Base-by-base conservation (phyloP, 2,888 invertebrate genomes). In the Acanthopleura granulata region DNA sequence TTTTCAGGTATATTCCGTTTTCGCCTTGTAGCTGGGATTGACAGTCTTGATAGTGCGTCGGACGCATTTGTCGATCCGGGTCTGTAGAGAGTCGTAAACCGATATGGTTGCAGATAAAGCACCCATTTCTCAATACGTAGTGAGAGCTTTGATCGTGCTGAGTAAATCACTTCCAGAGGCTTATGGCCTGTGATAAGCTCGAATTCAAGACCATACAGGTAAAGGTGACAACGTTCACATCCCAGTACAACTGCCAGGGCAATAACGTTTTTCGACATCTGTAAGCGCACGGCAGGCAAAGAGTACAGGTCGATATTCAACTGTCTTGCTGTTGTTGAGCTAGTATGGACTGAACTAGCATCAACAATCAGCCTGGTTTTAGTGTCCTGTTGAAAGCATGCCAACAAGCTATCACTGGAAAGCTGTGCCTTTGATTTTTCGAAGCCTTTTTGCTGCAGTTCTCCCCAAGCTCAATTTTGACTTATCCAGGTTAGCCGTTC, bases 41-140 rank as follows among this genome's bases (percentile, higher is more conserved):
- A 22, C 14, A 66, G 14, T 25, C 66, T 66, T 3, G 66, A 66
- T 66, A 66, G 14, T 27, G 14, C 66, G 29, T 66, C 66, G 6
- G 66, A 9, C 6, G 25, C 14, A 25, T 66, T 66, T 6, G 66
- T 27, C 14, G 18, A 6, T 16, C 57, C 57, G 1, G 57, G 18
- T 57, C 18, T 6, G 22, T 25, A 66, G 4, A 22, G 4, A 27
- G 14, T 27, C 22, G 1, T 66, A 6, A 66, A 66, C 25, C 12
- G 6, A 27, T 66, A 66, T 6, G 66, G 66, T 25, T 66, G 66
- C 25, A 66, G 25, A 6, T 27, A 6, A 1, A 66, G 14, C 25
- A 66, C 66, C 66, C 66, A 66, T 66, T 27, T 1, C 4, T 66
- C 66, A 27, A 66, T 66, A 6, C 66, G 66, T 6, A 27, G 16